Percentiles rank a stretch among this genome's conserved stretches.
phyloP scores from a whole-genome alignment of 2,797 vertebrate genomes.

The Cyprinella venusta region DNA sequence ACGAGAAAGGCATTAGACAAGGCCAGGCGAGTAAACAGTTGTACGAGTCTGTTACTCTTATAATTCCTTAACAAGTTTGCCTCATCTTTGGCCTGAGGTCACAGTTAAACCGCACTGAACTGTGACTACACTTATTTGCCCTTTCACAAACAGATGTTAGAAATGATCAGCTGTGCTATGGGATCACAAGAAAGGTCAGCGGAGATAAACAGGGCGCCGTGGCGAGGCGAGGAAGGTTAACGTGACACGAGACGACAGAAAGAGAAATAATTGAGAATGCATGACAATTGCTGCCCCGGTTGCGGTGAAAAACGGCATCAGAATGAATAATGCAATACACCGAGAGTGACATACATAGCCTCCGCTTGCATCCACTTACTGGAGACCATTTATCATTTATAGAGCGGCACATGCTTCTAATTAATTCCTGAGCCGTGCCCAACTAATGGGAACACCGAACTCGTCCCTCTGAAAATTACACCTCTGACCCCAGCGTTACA shows the following conservation, averaged over 20 bases:
- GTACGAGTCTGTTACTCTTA: slow-evolving; percentile 30
- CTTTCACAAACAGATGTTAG: slow-evolving; percentile 50
- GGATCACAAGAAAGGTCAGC: slow-evolving; percentile 27
- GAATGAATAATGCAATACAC: slow-evolving; percentile 40
- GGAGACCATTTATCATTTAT: slow-evolving; percentile 49
- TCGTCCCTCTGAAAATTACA: slow-evolving; percentile 48
- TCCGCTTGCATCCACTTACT: slow-evolving; percentile 43
- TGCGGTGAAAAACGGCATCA: slow-evolving; percentile 26
- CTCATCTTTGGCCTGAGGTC: slow-evolving; percentile 25
- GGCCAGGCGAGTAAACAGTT: neutral
- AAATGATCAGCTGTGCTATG: slow-evolving; percentile 38
- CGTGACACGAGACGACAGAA: neutral
- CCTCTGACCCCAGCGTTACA: slow-evolving; percentile 48
- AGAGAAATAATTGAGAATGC: slow-evolving; percentile 18
- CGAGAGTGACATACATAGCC: slow-evolving; percentile 48
- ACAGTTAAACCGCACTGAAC: slow-evolving; percentile 26
- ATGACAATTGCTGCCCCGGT: slow-evolving; percentile 12
- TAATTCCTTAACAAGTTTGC: slow-evolving; percentile 14
- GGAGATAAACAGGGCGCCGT: slow-evolving; percentile 13
- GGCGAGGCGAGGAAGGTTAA: slow-evolving; percentile 14
- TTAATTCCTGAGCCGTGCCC: slow-evolving; percentile 52
- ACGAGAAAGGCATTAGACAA: neutral
- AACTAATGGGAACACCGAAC: slow-evolving; percentile 56
- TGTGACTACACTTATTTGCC: slow-evolving; percentile 39
- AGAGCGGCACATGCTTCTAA: slow-evolving; percentile 43